These are phyloP conservation scores for Cephus runcator DNA, from an alignment of 2,888 invertebrate species.

Conservation along the genomic window DNA sequence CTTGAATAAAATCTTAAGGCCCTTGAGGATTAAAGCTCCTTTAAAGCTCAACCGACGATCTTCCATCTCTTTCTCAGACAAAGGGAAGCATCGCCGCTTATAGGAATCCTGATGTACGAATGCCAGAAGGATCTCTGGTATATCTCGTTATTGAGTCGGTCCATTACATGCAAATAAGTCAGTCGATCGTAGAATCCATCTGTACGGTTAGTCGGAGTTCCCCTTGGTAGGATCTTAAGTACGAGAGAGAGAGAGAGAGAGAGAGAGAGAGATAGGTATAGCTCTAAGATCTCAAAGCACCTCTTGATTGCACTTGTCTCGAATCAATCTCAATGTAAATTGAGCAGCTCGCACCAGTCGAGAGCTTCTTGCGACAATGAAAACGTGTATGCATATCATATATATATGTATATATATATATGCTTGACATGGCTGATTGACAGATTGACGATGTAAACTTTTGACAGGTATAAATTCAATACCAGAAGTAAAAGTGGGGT, in stretches of 20 bases:
- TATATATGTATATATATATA: background rate
- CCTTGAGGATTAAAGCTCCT: background rate
- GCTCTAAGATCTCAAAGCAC: constrained; percentile 47
- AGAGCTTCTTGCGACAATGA: constrained; percentile 4
- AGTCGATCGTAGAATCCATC: constrained; percentile 22
- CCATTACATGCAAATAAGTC: constrained; percentile 61
- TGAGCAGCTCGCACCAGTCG: constrained; percentile 46
- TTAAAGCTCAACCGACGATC: background rate
- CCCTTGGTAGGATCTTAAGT: too few species aligned
- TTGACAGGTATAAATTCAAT: background rate
- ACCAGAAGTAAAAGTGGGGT: background rate
- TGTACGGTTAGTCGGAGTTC: background rate
- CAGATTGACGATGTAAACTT: background rate
- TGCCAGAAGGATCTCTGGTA: background rate
- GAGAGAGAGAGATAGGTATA: background rate
- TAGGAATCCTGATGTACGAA: background rate
- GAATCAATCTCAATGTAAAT: constrained; percentile 66
- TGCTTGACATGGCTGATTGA: background rate
- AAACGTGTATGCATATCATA: background rate
- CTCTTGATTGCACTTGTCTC: constrained; percentile 64
- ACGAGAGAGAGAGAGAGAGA: too few species aligned
- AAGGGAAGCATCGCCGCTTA: background rate
- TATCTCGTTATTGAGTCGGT: constrained; percentile 42
- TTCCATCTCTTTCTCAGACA: background rate
- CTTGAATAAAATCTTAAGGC: constrained; percentile 9